Base-by-base conservation (phyloP, 2,113 vertebrate genomes). In the Stegastes partitus region DNA sequence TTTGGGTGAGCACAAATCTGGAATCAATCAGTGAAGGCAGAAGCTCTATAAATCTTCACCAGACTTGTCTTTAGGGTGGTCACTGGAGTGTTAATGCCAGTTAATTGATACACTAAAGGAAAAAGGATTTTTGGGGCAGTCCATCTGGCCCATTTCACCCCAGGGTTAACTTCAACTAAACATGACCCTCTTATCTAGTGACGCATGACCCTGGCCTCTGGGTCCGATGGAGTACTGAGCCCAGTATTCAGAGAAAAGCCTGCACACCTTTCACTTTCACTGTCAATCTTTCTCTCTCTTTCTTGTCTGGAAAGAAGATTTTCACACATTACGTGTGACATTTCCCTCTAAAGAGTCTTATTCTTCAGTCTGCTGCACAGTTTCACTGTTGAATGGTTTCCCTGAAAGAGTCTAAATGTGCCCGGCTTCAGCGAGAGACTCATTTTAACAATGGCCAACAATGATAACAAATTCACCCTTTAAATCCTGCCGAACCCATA, bases 331-430 rank as follows among this genome's bases (percentile, higher is more conserved):
- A 56, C 39, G 68, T 74, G 31, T 83, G 79, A 80, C 74, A 87
- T 87, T 89, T 89, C 8, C 21, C 15, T 81, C 64, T 55, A 67
- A 69, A 87, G 74, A 78, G 49, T 82, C 65, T 71, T 76, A 59
- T 83, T 74, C 68, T 74, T 69, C 86, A 82, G 56, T 73, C 82
- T 70, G 79, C 66, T 75, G 56, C 72, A 83, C 68, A 64, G 37
- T 86, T 91, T 84, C 83, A 84, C 82, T 82, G 63, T 61, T 83
- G 81, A 90, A 82, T 88, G 78, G 58, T 69, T 91, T 77, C 68
- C n/a, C 69, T 82, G 79, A 91, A 87, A 82, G 69, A 81, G 83
- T 28, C 50, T 79, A 68, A 90, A 81, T 83, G 68, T 78, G 62
- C 64, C 66, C 59, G 69, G 71, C 77, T 84, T 74, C 82, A 68